Conservation (phyloP, 2,113 vertebrate species). For the Halichoeres trimaculatus region DNA sequence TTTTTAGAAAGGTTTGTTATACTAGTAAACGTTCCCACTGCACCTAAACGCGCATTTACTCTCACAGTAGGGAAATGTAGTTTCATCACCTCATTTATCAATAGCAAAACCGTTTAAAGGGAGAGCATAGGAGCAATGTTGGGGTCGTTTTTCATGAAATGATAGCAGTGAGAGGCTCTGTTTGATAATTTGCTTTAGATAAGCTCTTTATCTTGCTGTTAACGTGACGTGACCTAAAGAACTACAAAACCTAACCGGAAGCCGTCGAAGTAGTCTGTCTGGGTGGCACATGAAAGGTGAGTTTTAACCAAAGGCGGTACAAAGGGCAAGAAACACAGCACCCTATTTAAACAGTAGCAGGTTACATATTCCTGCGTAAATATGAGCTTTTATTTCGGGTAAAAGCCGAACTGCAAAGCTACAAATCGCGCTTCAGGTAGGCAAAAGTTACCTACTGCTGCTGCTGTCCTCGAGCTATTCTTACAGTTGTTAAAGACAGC, state of each 20-base stretch:
- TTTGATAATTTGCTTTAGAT: not conserved
- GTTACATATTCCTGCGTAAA: not conserved
- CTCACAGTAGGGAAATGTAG: conserved; percentile 57
- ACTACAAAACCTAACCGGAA: conserved; percentile 68
- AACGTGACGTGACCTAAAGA: not conserved
- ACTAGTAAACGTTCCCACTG: not conserved
- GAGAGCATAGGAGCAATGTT: rapidly evolving
- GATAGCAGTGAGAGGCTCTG: not conserved
- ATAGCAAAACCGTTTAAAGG: not conserved
- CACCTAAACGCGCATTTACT: rapidly evolving
- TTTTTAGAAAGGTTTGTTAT: rapidly evolving
- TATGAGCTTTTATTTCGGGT: not conserved
- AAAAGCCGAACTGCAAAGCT: not conserved
- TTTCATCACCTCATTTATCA: not conserved
- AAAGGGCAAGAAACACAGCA: conserved; percentile 40
- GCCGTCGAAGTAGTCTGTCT: conserved; percentile 13
- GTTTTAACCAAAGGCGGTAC: conserved; percentile 29
- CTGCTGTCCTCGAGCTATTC: not conserved
- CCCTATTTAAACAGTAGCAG: not conserved
- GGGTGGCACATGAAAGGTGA: conserved; percentile 27
- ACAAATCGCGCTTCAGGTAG: conserved; percentile 47
- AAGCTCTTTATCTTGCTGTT: not conserved
- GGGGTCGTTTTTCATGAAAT: rapidly evolving
- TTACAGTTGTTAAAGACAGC: not conserved
- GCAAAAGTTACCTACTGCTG: not conserved